A percentile compares a stretch with the other conserved stretches of the same genome.
Evolutionary conservation across 2,797 vertebrate genomes (phyloP).

Genomic region (Gallinago nigripennis): DNA sequence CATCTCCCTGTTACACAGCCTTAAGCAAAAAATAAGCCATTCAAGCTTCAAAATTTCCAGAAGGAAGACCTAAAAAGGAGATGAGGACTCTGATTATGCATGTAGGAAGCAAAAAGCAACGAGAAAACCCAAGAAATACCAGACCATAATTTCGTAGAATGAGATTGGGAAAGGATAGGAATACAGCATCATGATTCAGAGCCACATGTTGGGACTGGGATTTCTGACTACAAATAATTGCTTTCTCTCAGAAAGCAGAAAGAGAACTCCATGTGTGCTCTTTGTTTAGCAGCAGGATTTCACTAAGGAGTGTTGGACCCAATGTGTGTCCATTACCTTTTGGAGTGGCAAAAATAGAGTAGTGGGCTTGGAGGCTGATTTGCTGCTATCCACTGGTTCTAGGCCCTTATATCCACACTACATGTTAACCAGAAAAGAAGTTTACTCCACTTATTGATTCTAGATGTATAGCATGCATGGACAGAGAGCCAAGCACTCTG

Average conservation of each 20-base stretch:
- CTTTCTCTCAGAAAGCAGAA: background rate
- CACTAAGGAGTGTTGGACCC: background rate
- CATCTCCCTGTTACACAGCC: background rate
- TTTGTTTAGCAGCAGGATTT: background rate
- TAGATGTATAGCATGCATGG: background rate
- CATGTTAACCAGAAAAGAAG: background rate
- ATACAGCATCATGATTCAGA: background rate
- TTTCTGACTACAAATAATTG: background rate
- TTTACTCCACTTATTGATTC: background rate
- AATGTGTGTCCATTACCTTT: background rate
- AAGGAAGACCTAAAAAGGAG: background rate
- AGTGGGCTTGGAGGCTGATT: background rate
- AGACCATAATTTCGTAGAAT: background rate
- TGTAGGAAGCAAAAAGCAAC: background rate
- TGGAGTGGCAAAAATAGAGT: background rate
- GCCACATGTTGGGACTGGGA: background rate
- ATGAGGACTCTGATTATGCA: background rate
- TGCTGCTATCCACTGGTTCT: background rate
- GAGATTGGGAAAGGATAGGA: background rate
- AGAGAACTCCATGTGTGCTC: background rate
- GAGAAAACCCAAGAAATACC: background rate
- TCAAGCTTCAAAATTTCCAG: background rate
- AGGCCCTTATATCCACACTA: background rate
- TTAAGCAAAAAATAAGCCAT: constrained; percentile 3
- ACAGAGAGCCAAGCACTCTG: background rate